Evolutionary conservation across 1,140 invertebrate genomes (phyloP), one percentile per base, ranked within the genome.

Genomic region (Coboldia fuscipes): DNA sequence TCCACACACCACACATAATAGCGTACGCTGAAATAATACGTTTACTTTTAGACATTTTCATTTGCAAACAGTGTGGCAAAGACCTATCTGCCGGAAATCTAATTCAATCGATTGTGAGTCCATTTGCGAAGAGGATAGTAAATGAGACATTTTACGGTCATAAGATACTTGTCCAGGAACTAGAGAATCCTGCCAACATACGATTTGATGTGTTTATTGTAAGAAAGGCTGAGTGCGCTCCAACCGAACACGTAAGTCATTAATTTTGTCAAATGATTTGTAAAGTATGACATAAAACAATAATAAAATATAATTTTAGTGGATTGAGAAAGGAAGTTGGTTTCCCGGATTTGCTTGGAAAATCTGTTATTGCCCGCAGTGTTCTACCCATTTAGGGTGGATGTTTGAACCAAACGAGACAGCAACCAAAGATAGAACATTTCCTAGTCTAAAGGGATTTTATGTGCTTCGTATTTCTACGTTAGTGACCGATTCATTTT

Each of bases 281-380:
- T n/a, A n/a, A n/a, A n/a, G n/a, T n/a, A n/a, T n/a, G n/a, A n/a
- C n/a, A n/a, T n/a, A n/a, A n/a, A n/a, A n/a, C n/a, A n/a, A n/a
- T n/a, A n/a, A 32, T 19, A 7, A 32, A 32, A 15, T 21, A 10
- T 14, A 32, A 20, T 32, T 2, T 21, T 4, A 32, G 30, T 32
- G 30, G 30, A 20, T 17, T 10, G 19, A 32, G n/a, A 12, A n/a
- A n/a, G 12, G 12, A 5, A 20, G n/a, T 32, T 32, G 30, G 30
- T 32, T 32, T 32, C 30, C 30, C 9, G 30, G 30, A 7, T 32
- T 20, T 21, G 10, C 16, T 5, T 32, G 30, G 30, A 18, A 19
- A 19, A 15, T 32, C 7, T 32, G 30, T 21, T 21, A 20, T 8
- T 32, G 30, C 14, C 18, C 30, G 13, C 15, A 31, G 16, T 31